These are phyloP conservation scores for Gila robusta DNA, from an alignment of 2,797 vertebrate species.

Conservation along the genomic window DNA sequence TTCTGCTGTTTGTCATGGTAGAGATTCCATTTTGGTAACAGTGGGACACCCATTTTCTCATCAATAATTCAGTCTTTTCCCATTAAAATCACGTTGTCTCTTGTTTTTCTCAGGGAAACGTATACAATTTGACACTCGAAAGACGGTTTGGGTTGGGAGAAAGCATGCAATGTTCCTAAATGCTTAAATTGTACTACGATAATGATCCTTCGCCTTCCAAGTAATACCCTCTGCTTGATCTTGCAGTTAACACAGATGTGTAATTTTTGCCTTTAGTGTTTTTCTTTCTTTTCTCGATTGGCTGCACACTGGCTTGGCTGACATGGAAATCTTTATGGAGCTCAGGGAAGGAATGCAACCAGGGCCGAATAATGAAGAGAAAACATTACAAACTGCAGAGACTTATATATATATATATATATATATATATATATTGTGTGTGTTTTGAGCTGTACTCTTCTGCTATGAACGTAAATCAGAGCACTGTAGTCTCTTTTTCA, in stretches of 20 bases:
- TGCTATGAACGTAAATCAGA: constrained; percentile 29
- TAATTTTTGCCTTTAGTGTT: constrained; percentile 42
- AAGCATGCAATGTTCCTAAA: not conserved
- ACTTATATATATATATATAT: not conserved
- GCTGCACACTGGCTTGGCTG: constrained; percentile 7
- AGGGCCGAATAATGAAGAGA: constrained; percentile 15
- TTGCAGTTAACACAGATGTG: constrained; percentile 44
- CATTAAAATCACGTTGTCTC: constrained; percentile 26
- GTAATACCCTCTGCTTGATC: constrained; percentile 22
- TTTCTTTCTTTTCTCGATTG: constrained; percentile 36
- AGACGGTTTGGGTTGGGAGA: not conserved
- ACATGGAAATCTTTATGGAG: constrained; percentile 36
- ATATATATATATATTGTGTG: not conserved
- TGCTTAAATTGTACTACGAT: constrained; percentile 9
- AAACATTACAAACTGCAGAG: constrained; percentile 26
- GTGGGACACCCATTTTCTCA: constrained; percentile 40
- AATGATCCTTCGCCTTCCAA: constrained; percentile 26
- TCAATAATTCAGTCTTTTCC: constrained; percentile 40
- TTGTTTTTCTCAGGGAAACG: not conserved
- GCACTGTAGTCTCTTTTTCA: constrained; percentile 39
- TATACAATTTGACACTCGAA: constrained; percentile 14
- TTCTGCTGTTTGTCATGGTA: constrained; percentile 31
- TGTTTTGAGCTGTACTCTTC: not conserved
- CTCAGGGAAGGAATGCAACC: constrained; percentile 20
- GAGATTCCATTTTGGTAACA: constrained; percentile 50